Evolutionary conservation across 2,113 vertebrate genomes (phyloP), one percentile per base, ranked within the genome.

Genomic region (Sander lucioperca): DNA sequence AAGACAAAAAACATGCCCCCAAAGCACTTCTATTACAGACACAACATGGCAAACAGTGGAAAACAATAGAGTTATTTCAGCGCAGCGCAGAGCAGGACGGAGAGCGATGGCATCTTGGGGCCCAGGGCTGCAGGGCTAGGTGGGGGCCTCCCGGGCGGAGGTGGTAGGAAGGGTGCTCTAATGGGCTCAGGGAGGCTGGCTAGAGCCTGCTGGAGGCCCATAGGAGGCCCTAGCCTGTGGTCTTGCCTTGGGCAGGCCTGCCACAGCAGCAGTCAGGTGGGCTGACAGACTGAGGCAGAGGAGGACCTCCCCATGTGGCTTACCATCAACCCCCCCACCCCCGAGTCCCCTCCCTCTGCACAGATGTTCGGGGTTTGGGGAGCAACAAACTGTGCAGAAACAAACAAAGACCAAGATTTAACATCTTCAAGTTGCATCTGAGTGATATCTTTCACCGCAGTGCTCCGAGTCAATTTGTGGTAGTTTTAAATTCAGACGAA

Each of bases 191-290:
- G 91, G 94, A 93, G 90, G 88, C 79, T 85, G 86, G 86, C 65
- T 80, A 78, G 86, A 43, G 88, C 88, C 89, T 85, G 88, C 84
- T 89, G 86, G 79, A 88, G 93, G 92, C 92, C 93, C 94, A 93
- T 92, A 88, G 85, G 94, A 95, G 95, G 90, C 93, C 88, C 80
- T 95, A 89, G 95, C 95, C 95, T 91, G 93, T 95, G 95, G 95
- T 94, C 94, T 94, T 94, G 95, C 95, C 95, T 94, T 94, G 94
- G 95, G 95, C 95, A 91, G 94, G 90, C 89, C 95, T 95, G 91
- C 92, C 90, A 86, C 86, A 89, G 89, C 93, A 92, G 91, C 92
- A 94, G 93, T 94, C 93, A 94, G 93, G 93, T 94, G 94, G 93
- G 93, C 91, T 94, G 94, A 93, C 93, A 94, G 93, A 94, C 93